Percentiles rank a stretch among this genome's conserved stretches.
Evolutionary conservation across 2,888 invertebrate genomes (phyloP).

Genomic region (Tipula vernalis): DNA sequence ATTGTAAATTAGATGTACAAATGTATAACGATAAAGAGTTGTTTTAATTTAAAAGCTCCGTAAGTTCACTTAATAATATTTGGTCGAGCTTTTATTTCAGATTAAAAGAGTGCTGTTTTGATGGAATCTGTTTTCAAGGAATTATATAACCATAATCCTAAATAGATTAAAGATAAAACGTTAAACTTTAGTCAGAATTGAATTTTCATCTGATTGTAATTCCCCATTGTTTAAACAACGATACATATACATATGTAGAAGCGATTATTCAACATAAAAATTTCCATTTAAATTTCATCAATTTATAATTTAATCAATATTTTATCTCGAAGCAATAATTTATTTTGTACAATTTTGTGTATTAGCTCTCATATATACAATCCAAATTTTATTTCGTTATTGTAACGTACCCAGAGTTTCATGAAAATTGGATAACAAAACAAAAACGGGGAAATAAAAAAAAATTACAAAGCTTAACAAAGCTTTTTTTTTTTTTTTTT

Average conservation of each 20-base stretch:
- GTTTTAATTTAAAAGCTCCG: not conserved
- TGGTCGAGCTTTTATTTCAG: no score
- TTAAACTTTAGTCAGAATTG: not conserved
- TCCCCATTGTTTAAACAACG: not conserved
- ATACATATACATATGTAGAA: not conserved
- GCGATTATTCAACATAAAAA: not conserved
- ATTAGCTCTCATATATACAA: no score
- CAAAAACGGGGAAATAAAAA: not conserved
- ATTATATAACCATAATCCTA: not conserved
- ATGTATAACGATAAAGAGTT: not conserved
- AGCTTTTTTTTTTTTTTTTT: not conserved
- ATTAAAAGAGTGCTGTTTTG: no score
- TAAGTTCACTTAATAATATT: no score
- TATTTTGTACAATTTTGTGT: not conserved
- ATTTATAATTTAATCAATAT: not conserved
- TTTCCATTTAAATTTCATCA: not conserved
- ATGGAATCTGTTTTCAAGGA: no score
- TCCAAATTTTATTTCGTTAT: not conserved
- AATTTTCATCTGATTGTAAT: not conserved
- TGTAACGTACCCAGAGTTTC: not conserved
- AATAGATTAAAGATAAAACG: not conserved
- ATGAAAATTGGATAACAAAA: not conserved
- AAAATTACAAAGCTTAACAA: not conserved
- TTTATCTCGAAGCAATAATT: not conserved
- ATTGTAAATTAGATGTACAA: not conserved